phyloP scores from a whole-genome alignment of 1,140 invertebrate species.

The Achatina immaculata region DNA sequence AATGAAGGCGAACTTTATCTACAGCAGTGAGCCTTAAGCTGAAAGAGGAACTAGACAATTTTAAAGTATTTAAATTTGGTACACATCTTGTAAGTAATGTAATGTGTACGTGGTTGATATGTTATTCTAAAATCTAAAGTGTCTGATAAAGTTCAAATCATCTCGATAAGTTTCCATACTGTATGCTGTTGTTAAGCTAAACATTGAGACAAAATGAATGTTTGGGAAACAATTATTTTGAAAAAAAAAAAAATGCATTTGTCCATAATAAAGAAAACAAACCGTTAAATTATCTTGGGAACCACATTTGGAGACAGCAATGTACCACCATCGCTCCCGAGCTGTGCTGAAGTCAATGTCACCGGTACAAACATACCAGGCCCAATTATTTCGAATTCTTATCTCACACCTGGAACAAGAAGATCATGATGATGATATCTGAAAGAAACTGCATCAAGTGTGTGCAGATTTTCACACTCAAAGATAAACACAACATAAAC shows the following conservation, averaged over 20 bases:
- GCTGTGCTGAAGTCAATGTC: constrained; percentile 20
- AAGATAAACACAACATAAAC: background rate
- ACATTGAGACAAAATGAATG: background rate
- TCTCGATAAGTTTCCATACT: no score
- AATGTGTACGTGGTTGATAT: no score
- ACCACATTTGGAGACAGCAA: constrained; percentile 15
- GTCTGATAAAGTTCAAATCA: no score
- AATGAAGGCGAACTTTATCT: no score
- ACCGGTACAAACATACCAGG: constrained; percentile 10
- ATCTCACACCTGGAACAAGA: constrained; percentile 18
- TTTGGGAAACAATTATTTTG: background rate
- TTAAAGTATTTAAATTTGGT: no score
- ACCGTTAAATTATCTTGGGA: background rate
- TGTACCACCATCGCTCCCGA: constrained; percentile 32
- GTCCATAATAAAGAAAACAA: background rate
- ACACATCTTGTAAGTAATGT: no score
- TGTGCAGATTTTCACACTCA: background rate
- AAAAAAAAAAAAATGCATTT: background rate
- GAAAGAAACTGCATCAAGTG: background rate
- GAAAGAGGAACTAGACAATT: no score
- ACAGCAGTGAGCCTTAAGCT: no score
- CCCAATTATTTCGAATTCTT: background rate
- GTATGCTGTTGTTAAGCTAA: no score
- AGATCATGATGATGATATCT: background rate
- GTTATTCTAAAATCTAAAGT: no score